A percentile compares a stretch with the other conserved stretches of the same genome.
Conservation (phyloP, 2,113 vertebrate species). For the Emydura subglobosa region DNA sequence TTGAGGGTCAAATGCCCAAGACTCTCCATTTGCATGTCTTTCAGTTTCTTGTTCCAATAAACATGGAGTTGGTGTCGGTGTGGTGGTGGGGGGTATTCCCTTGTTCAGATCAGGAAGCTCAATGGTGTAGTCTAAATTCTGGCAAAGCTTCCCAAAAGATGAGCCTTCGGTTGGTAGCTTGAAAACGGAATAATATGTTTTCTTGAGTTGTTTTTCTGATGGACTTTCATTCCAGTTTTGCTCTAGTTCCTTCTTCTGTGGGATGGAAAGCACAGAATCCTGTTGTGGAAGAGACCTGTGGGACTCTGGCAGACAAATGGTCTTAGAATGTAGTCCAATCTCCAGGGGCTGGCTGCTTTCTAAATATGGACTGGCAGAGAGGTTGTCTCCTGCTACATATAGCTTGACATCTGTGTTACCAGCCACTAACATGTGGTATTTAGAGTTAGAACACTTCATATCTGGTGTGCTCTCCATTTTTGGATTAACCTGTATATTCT, state of each 20-base stretch:
- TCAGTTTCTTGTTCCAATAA: background rate
- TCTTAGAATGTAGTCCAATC: background rate
- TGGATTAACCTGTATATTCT: background rate
- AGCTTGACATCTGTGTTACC: background rate
- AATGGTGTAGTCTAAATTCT: background rate
- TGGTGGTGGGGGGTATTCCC: background rate
- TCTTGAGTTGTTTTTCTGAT: background rate
- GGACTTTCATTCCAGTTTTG: background rate
- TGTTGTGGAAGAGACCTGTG: background rate
- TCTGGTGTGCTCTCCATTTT: background rate
- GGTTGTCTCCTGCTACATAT: background rate
- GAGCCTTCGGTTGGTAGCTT: background rate
- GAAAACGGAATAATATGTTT: constrained; percentile 5
- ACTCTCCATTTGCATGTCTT: too few species aligned
- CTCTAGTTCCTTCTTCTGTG: background rate
- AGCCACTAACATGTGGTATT: background rate
- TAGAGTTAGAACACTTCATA: background rate
- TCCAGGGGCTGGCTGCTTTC: background rate
- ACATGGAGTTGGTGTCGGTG: background rate
- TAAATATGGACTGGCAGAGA: background rate
- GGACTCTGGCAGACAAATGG: background rate
- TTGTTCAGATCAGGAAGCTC: background rate
- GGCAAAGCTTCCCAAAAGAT: background rate
- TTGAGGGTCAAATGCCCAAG: background rate
- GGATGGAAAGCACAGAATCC: background rate